Conservation (phyloP, 92 coral and sea anemone species). For the Meandrina meandrites region DNA sequence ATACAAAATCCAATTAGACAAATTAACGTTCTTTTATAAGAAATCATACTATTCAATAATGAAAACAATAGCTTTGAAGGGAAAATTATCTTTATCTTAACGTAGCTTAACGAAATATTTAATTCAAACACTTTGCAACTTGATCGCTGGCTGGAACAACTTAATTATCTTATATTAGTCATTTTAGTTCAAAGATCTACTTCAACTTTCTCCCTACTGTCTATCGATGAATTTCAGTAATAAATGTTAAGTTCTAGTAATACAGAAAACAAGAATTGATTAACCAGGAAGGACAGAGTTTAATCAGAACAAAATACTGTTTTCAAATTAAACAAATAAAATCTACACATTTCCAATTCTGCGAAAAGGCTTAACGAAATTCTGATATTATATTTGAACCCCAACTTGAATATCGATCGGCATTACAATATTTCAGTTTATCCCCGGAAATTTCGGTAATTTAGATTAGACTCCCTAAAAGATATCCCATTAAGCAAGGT, state of each 20-base stretch:
- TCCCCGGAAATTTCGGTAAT: slow-evolving; percentile 1
- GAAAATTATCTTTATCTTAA: background rate
- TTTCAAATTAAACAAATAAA: too few species aligned
- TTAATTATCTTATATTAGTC: background rate
- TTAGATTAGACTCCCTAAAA: background rate
- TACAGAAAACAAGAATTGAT: background rate
- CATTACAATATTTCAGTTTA: background rate
- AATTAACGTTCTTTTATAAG: background rate
- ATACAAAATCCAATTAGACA: slow-evolving; percentile 14
- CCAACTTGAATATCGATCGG: background rate
- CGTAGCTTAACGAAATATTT: background rate
- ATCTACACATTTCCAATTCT: background rate
- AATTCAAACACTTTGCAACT: background rate
- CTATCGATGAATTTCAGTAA: background rate
- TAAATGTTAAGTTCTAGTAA: background rate
- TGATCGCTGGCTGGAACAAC: background rate
- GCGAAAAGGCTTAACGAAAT: background rate
- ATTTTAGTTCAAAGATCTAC: background rate
- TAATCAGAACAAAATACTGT: background rate
- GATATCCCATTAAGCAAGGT: background rate
- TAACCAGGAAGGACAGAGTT: background rate
- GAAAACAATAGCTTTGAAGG: background rate
- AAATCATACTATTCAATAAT: background rate
- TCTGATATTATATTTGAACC: background rate
- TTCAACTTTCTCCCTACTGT: background rate